These are phyloP conservation scores for Crocuta crocuta DNA, from an alignment of 2,113 vertebrate species.

Conservation along the genomic window DNA sequence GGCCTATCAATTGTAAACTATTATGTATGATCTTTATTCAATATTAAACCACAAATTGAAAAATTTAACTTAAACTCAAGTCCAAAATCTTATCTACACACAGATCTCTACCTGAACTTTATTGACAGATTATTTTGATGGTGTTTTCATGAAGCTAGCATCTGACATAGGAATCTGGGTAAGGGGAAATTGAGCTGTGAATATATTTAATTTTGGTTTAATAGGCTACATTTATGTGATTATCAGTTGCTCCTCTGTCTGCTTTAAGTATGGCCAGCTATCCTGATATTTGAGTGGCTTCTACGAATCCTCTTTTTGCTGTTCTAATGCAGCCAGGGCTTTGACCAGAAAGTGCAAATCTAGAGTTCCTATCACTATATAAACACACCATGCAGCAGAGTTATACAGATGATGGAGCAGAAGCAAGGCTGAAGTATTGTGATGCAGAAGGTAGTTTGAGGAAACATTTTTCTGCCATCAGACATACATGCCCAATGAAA, in stretches of 20 bases:
- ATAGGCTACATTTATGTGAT: not conserved
- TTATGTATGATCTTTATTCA: not conserved
- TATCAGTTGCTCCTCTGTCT: not conserved
- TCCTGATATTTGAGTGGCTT: not conserved
- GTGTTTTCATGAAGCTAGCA: not conserved
- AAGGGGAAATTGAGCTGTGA: not conserved
- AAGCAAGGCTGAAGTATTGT: not conserved
- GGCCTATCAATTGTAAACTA: not conserved
- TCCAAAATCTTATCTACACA: not conserved
- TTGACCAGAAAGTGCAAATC: not conserved
- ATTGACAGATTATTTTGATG: conserved; percentile 10
- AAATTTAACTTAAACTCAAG: not conserved
- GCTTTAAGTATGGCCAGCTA: not conserved
- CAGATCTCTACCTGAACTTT: not conserved
- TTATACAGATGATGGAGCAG: not conserved
- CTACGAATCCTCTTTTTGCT: not conserved
- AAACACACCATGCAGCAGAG: not conserved
- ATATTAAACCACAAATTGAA: not conserved
- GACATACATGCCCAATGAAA: not conserved
- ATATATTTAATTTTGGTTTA: not conserved
- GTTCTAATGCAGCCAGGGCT: not conserved
- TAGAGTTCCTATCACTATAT: not conserved
- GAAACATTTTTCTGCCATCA: not conserved
- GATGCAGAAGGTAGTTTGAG: not conserved
- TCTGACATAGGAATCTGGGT: not conserved